phyloP scores from a whole-genome alignment of 1,140 invertebrate genomes.

The Luehdorfia chinensis region DNA sequence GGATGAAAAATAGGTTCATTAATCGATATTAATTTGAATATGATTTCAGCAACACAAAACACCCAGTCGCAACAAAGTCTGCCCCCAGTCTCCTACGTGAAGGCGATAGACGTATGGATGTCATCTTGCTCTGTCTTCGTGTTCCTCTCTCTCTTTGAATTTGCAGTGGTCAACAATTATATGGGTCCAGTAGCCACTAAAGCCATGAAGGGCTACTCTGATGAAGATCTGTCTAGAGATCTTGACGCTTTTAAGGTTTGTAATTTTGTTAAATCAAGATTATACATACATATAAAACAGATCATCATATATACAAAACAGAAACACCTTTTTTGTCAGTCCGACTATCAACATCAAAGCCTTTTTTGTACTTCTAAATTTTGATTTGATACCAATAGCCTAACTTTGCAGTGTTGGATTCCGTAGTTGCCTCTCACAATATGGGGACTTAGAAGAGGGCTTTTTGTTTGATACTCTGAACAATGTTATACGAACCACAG shows the following conservation, averaged over 20 bases:
- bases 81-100: conserved; percentile 93
- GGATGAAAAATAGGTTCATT: too few relatives aligned
- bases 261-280: conserved; percentile 15
- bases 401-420: too few relatives aligned
- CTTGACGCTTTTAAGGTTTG: conserved; percentile 86
- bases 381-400: too few relatives aligned
- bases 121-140: conserved; percentile 95
- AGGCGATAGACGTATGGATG: conserved; percentile 96
- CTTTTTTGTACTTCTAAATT: neutral
- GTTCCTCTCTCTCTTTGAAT: conserved; percentile 95
- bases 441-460: too few relatives aligned
- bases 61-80: conserved; percentile 94
- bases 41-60: conserved; percentile 87
- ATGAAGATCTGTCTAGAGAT: conserved; percentile 87
- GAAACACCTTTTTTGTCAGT: neutral
- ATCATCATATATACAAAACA: too few relatives aligned
- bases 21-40: neutral
- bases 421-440: too few relatives aligned
- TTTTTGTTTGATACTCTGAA: too few relatives aligned
- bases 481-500: too few relatives aligned
- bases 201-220: conserved; percentile 93
- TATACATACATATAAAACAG: too few relatives aligned
- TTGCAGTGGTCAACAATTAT: conserved; percentile 94
- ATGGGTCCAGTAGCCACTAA: conserved; percentile 93
- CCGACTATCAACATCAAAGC: neutral